Evolutionary conservation across 2,113 vertebrate genomes (phyloP).

Genomic region (Ceuthmochares aereus): DNA sequence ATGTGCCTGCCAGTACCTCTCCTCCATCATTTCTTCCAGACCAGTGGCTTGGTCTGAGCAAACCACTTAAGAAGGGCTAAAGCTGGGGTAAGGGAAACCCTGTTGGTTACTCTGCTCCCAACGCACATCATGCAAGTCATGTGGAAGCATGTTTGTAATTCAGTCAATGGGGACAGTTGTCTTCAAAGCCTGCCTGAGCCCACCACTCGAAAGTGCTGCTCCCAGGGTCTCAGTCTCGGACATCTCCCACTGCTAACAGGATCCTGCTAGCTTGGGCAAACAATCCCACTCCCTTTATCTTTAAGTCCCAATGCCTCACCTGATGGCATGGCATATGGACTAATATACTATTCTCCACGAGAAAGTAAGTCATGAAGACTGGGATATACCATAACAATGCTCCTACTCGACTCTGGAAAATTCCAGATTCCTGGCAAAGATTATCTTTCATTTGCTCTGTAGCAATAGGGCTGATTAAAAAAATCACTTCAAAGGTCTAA

Average conservation of each 20-base stretch:
- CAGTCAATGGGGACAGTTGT: neutral
- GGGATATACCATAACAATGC: neutral
- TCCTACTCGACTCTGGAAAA: neutral
- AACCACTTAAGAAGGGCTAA: neutral
- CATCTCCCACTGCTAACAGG: neutral
- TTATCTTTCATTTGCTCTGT: neutral
- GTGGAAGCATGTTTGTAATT: neutral
- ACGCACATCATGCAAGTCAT: neutral
- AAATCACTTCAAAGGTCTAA: neutral
- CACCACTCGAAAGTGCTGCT: neutral
- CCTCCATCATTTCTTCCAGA: neutral
- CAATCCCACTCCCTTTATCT: neutral
- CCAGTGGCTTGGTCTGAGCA: neutral
- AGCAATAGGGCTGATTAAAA: neutral
- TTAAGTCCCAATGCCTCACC: neutral
- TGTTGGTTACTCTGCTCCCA: neutral
- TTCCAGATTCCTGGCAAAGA: neutral
- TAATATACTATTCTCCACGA: neutral
- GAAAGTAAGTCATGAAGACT: neutral
- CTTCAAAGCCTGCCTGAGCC: neutral
- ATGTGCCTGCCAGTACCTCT: neutral
- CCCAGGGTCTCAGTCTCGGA: neutral
- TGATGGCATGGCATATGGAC: accelerated
- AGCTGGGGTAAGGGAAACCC: neutral
- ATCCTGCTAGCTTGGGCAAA: neutral